Evolutionary conservation across 2,888 invertebrate genomes (phyloP), one percentile per base, ranked within the genome.

Genomic region (Apotomis betuletana): DNA sequence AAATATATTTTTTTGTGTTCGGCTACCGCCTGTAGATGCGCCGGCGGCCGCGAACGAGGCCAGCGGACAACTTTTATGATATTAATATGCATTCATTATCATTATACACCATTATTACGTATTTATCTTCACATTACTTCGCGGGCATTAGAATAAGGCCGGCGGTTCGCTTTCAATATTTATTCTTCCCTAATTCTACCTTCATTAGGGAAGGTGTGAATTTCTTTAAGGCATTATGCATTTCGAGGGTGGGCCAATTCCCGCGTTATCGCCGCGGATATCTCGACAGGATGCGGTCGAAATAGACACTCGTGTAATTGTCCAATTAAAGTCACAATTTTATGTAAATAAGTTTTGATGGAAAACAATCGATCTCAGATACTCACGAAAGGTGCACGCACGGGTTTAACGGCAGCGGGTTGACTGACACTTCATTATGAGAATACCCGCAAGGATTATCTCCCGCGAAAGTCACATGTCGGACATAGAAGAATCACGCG

Each of bases 181-280:
- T 88, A 90, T 90, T 87, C 86, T 86, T 85, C 83, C 84, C 86
- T 90, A 90, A 90, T 91, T 87, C 84, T 78, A 84, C 83, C 85
- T 89, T 90, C 91, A 92, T 92, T 91, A 90, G 86, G 85, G 83
- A 88, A 92, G 92, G 92, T 92, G 92, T 92, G 91, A 92, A 92
- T 91, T 89, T 91, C 86, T 85, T 87, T 81, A 86, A 81, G 85
- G 83, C 80, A 87, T 87, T 84, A 85, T 86, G 83, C 83, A 77
- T 87, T 86, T 85, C 78, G 83, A 88, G 91, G 90, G 91, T 90
- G 90, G 90, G 86, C 90, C 85, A 84, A 84, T 83, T 85, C 81
- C 75, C 82, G 67, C 74, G 77, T 88, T 90, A 90, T 91, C 90
- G 81, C 70, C 77, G 81, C 75, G 77, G 79, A 86, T 89, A 91